phyloP scores from a whole-genome alignment of 2,888 invertebrate genomes.

The Sphaerophoria rueppellii region DNA sequence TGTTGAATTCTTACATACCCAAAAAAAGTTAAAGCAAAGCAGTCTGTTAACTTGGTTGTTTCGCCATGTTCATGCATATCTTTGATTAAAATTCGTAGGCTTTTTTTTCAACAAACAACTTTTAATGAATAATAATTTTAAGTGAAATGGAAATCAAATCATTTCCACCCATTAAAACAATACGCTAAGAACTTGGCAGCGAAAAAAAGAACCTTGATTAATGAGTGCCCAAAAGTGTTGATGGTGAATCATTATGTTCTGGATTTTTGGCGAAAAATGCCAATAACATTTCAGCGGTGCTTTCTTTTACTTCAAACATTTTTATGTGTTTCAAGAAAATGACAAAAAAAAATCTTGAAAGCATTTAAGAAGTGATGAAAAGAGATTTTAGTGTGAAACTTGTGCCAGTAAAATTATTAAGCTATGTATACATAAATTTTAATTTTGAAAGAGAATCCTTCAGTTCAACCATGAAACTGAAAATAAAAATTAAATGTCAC shows the following conservation, averaged over 20 bases:
- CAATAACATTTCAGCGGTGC: neutral
- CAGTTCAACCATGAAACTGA: no score
- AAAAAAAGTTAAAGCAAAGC: neutral
- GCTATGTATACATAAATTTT: neutral
- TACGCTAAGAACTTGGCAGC: constrained; percentile 43
- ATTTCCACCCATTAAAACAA: neutral
- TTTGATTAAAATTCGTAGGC: constrained; percentile 65
- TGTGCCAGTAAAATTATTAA: neutral
- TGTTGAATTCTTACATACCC: constrained; percentile 16
- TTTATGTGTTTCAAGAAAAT: neutral
- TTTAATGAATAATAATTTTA: constrained; percentile 29
- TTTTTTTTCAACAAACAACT: neutral
- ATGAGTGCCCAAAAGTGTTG: neutral
- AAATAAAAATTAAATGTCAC: no score
- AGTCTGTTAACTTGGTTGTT: constrained; percentile 57
- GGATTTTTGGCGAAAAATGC: constrained; percentile 24
- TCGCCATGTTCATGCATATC: constrained; percentile 38
- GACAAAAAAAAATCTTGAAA: neutral
- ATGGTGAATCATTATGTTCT: constrained; percentile 23
- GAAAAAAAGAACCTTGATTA: constrained; percentile 50
- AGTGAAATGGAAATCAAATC: constrained; percentile 23
- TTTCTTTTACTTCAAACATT: neutral
- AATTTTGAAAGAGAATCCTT: no score
- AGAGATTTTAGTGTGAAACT: constrained; percentile 12
- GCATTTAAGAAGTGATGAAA: constrained; percentile 24